Evolutionary conservation across 2,113 vertebrate species (phyloP), one percentile per base, ranked within the genome.

Genomic region (rabbit (Oryctolagus cuniculus)): DNA sequence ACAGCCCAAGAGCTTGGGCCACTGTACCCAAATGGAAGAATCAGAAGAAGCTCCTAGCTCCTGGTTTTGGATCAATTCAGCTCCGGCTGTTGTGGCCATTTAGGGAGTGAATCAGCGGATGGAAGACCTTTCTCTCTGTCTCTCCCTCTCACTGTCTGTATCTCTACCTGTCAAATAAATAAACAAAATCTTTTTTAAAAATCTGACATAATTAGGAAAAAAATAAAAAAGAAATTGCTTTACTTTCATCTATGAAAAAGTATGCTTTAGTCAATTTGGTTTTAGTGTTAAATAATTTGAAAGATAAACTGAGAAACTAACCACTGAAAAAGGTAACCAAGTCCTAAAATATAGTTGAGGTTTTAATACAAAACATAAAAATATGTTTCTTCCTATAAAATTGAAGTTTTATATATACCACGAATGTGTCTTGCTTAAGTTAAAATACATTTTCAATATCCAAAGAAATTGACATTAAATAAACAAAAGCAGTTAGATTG

Each of bases 401-500:
- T 73, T 90, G 67, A 53, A 64, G 38, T 87, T 91, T 64, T 44
- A 10, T 34, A 81, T 58, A 22, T n/a, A 34, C 80, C 80, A 36
- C 44, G n/a, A 75, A 34, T 77, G 79, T 29, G 2, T 72, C 64
- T 95, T 83, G 9, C 4, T 81, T 63, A 87, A 66, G 67, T 73
- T 90, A 93, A 93, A 87, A 1, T 2, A 74, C 19, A 8, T 0
- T 19, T 61, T 2, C 63, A 15, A 15, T 78, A 58, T 86, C 87
- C 79, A 90, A 84, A 93, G 78, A 91, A 13, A 77, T 90, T 82
- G 24, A 24, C 77, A 9, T 77, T 90, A 86, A 72, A 69, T 25
- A 92, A 93, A 90, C 74, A 25, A 58, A 51, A 63, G 53, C 49
- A 44, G 44, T 44, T 44, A 44, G 44, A 44, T 44, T 44, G 44